Evolutionary conservation across 2,113 vertebrate genomes (phyloP).

Genomic region (Mus musculus): DNA sequence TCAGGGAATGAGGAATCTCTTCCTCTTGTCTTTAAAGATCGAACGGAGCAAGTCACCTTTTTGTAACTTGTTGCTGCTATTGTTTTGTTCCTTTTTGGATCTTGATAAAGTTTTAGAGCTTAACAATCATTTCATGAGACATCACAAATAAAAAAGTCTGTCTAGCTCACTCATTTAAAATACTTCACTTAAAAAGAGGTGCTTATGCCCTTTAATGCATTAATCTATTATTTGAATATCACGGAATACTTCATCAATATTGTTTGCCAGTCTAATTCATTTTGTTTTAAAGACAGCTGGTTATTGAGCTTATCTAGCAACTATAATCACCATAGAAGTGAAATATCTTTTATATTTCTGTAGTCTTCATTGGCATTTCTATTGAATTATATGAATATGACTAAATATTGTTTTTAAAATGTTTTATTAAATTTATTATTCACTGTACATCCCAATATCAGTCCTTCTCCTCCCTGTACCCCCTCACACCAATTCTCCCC

Average conservation of each 20-base stretch:
- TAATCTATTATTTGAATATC: background rate
- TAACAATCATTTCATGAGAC: slow-evolving; percentile 51
- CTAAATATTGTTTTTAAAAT: slow-evolving; percentile 25
- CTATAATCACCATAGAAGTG: slow-evolving; percentile 30
- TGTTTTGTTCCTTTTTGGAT: background rate
- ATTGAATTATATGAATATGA: background rate
- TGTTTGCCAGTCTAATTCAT: background rate
- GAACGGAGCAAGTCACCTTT: background rate
- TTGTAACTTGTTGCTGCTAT: background rate
- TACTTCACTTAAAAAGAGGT: background rate
- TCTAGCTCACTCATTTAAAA: background rate
- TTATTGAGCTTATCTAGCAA: slow-evolving; percentile 20
- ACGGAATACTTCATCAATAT: background rate
- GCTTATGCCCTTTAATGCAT: background rate
- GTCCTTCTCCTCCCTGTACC: too few species aligned
- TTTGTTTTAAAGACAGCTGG: slow-evolving; percentile 28
- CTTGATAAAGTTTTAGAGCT: slow-evolving; percentile 24
- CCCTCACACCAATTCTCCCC: too few species aligned
- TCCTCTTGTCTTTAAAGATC: background rate
- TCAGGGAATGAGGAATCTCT: background rate
- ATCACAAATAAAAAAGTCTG: background rate
- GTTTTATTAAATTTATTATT: too few species aligned
- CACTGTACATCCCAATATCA: too few species aligned
- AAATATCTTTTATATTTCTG: slow-evolving; percentile 22
- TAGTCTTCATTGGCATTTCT: slow-evolving; percentile 16